These are phyloP conservation scores for Lampris incognitus DNA, from an alignment of 2,113 vertebrate genomes.

Conservation along the genomic window DNA sequence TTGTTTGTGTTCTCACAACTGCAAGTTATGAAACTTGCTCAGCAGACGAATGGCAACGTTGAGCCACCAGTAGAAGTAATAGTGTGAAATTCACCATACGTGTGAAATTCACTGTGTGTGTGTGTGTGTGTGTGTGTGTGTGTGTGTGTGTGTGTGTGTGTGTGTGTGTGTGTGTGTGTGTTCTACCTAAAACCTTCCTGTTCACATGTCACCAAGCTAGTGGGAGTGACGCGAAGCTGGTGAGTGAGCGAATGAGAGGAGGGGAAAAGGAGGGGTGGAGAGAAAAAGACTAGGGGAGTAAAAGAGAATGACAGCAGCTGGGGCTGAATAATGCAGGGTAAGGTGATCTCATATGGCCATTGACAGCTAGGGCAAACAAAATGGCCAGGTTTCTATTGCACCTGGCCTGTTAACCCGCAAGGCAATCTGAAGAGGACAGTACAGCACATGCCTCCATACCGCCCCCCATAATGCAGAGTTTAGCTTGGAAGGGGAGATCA, in stretches of 20 bases:
- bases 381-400: slow-evolving; percentile 70
- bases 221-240: slow-evolving; percentile 14
- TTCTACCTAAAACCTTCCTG: not conserved
- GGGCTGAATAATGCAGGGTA: slow-evolving; percentile 84
- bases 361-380: slow-evolving; percentile 74
- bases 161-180: too few relatives aligned
- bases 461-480: too few relatives aligned
- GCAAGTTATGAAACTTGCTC: too few relatives aligned
- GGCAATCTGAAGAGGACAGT: slow-evolving; percentile 7
- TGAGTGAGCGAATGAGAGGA: slow-evolving; percentile 39
- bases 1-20: too few relatives aligned
- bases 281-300: slow-evolving; percentile 34
- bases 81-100: too few relatives aligned
- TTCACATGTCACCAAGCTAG: slow-evolving; percentile 14
- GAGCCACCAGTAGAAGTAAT: too few relatives aligned
- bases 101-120: too few relatives aligned
- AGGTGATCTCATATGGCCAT: slow-evolving; percentile 76
- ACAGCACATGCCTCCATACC: not conserved
- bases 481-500: too few relatives aligned
- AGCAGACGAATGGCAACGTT: too few relatives aligned
- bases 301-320: slow-evolving; percentile 67
- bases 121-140: too few relatives aligned
- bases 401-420: slow-evolving; percentile 61
- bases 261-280: slow-evolving; percentile 36
- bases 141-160: too few relatives aligned